Evolutionary conservation across 2,113 vertebrate genomes (phyloP).

Genomic region (Psittacus erithacus): DNA sequence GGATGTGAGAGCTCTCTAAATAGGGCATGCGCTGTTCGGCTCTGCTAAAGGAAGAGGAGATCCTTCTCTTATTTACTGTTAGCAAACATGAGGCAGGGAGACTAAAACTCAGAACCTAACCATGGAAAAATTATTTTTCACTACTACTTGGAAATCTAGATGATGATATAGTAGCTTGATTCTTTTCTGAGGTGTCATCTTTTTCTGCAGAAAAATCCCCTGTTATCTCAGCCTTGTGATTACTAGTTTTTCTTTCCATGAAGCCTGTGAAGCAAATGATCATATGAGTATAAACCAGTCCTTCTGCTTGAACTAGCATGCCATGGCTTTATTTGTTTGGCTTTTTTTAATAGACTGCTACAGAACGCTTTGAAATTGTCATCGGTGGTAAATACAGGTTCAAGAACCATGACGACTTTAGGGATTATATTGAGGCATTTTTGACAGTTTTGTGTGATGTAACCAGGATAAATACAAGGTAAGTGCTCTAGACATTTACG

Average conservation of each 20-base stretch:
- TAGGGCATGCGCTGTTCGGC: not conserved
- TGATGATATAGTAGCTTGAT: not conserved
- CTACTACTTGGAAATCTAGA: conserved; percentile 20
- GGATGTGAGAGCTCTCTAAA: conserved; percentile 16
- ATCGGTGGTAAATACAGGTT: not conserved
- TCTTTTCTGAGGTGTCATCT: conserved; percentile 23
- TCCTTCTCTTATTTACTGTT: not conserved
- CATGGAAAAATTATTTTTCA: conserved; percentile 18
- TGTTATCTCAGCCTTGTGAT: conserved; percentile 48
- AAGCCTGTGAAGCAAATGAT: conserved; percentile 5
- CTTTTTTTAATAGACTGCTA: conserved; percentile 49
- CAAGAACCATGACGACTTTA: conserved; percentile 13
- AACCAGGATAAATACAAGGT: conserved; percentile 53
- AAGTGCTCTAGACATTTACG: not conserved
- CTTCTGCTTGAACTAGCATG: conserved; percentile 37
- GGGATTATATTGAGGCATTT: conserved; percentile 6
- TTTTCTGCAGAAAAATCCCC: conserved; percentile 48
- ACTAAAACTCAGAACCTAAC: not conserved
- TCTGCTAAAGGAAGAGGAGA: not conserved
- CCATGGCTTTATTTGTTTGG: conserved; percentile 52
- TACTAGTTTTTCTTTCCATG: conserved; percentile 26
- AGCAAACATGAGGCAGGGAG: not conserved
- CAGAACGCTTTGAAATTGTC: not conserved
- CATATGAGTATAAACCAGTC: conserved; percentile 28
- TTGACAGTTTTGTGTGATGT: conserved; percentile 48